A percentile compares a stretch with the other conserved stretches of the same genome.
Evolutionary conservation across 2,113 vertebrate genomes (phyloP).

Genomic region (Parotia lawesii): DNA sequence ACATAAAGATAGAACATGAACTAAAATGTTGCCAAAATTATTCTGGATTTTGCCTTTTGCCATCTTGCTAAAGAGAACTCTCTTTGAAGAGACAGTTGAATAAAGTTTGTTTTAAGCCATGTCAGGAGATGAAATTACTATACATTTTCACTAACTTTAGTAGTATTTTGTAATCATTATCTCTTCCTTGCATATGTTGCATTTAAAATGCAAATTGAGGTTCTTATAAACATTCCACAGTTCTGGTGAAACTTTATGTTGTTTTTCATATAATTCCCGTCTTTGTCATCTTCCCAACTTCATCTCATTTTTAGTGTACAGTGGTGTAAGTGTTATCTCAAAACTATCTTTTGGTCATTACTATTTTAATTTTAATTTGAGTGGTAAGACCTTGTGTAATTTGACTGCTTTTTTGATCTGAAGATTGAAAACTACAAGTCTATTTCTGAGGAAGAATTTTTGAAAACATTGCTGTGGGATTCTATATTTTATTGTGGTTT

Average conservation of each 20-base stretch:
- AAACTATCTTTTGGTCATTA: background rate
- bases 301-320: background rate
- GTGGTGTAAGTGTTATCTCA: background rate
- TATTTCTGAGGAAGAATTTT: background rate
- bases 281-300: background rate
- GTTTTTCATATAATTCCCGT: background rate
- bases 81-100: background rate
- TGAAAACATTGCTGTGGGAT: background rate
- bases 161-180: background rate
- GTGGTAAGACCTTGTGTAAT: background rate
- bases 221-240: background rate
- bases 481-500: background rate
- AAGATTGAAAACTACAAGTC: background rate
- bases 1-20: background rate
- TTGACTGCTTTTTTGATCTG: background rate
- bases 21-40: background rate
- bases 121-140: background rate
- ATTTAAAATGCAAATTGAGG: background rate
- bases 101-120: background rate
- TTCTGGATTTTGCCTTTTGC: background rate
- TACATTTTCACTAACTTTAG: background rate
- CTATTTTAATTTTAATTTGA: background rate
- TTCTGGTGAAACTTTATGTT: background rate
- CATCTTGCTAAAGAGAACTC: background rate
- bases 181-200: background rate